Base-by-base conservation (phyloP, 2,888 invertebrate genomes). In the Mythimna vitellina region DNA sequence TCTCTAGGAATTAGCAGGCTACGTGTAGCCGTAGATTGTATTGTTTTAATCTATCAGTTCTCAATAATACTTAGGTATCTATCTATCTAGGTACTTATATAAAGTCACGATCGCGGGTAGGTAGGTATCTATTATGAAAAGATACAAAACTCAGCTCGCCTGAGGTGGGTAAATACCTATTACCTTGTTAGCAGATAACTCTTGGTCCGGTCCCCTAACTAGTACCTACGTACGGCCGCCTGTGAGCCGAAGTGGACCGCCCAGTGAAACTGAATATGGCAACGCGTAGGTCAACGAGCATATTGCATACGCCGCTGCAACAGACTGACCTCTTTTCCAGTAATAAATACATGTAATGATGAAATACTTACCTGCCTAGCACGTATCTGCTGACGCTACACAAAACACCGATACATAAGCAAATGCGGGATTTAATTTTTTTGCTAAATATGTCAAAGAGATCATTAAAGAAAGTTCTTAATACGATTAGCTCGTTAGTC, bases 1-100 rank as follows among this genome's bases (percentile, higher is more conserved):
- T 94, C 94, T 90, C 70, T 80, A 79, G 81, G 85, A 89, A 89
- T 89, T 89, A 91, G 83, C 83, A 78, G 74, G 70, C 81, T 86
- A 86, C 86, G 85, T 88, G 71, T 72, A 87, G 80, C 70, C 78
- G 61, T 85, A 77, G 86, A 87, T 89, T 85, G 84, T 80, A 60
- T 80, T 85, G 82, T 78, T 81, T 67, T 81, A 86, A 86, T 86
- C 78, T 83, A 77, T 73, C 51, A 83, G 54, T 79, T 68, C 64
- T 78, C 58, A 70, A 72, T 73, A 75, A 69, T 67, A 72, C 58
- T 70, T 35, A 12, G 8, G 5, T 78, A 78, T 60, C 49, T 68
- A 5, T 4, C 14, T 46, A 42, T 14, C 42, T 42, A 68, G 49
- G 32, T 68, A 60, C 46, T 57, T 56, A 38, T 49, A 78, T 65